Percentiles rank a stretch among this genome's conserved stretches.
Conservation (phyloP, 1,140 invertebrate genomes). For the Bombus cullumanus region DNA sequence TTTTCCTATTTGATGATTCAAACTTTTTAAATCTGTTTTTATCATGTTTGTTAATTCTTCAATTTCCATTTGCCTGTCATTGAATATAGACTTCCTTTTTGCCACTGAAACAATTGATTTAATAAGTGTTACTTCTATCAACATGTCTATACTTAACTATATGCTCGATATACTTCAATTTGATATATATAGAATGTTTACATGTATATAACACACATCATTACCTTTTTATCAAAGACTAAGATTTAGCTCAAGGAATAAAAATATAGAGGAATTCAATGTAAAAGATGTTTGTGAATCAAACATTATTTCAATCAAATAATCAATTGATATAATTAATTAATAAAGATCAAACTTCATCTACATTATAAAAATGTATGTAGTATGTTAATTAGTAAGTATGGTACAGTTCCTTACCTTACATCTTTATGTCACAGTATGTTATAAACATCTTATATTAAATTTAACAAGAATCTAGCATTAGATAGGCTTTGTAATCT, state of each 20-base stretch:
- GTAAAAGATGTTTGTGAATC: neutral
- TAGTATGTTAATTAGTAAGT: neutral
- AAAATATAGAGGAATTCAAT: neutral
- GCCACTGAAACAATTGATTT: conserved; percentile 89
- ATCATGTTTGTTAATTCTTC: conserved; percentile 99
- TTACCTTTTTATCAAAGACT: neutral
- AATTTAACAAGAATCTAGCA: neutral
- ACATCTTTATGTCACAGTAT: neutral
- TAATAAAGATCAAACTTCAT: neutral
- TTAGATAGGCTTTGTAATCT: conserved; percentile 76
- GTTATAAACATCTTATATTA: neutral
- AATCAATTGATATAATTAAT: too few relatives aligned
- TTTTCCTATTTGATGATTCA: conserved; percentile 98
- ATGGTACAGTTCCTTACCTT: neutral
- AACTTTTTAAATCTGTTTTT: conserved; percentile 96
- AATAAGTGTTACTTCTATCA: neutral
- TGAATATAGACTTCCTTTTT: conserved; percentile 98
- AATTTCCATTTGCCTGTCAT: conserved; percentile 97
- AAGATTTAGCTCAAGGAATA: neutral
- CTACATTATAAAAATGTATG: neutral
- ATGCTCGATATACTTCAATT: neutral
- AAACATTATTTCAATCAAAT: neutral
- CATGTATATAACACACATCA: neutral
- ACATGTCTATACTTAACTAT: neutral
- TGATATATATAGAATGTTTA: neutral